Evolutionary conservation across 2,888 invertebrate species (phyloP).

Genomic region (Imbricaverruca yamaguchii): DNA sequence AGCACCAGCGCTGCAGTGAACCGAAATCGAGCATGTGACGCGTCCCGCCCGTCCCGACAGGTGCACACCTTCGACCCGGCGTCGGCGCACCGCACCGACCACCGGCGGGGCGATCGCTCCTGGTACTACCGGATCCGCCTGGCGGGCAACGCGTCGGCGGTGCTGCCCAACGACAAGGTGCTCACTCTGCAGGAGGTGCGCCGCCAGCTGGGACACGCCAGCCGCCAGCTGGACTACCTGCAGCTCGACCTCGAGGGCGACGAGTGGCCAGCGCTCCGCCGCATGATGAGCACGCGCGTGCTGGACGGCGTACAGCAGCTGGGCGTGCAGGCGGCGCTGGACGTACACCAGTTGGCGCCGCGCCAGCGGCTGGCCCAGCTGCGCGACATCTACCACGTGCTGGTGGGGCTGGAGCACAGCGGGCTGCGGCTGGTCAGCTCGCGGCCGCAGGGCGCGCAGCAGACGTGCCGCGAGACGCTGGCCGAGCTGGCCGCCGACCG

Average conservation of each 20-base stretch:
- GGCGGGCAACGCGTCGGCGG: conserved; percentile 14
- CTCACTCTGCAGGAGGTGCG: conserved; percentile 1
- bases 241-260: conserved; percentile 18
- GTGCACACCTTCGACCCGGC: conserved; percentile 7
- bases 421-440: conserved; percentile 17
- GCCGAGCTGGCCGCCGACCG: neutral
- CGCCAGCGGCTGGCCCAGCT: conserved; percentile 2
- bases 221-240: conserved; percentile 10
- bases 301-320: conserved; percentile 5
- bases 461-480: neutral
- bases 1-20: no score
- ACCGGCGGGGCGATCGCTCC: neutral
- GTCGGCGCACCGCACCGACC: neutral
- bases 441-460: neutral
- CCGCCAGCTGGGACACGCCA: neutral
- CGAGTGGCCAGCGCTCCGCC: conserved; percentile 12
- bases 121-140: neutral
- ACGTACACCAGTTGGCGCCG: neutral
- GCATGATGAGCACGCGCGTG: conserved; percentile 9
- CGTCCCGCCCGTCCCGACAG: neutral
- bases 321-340: neutral
- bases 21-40: no score
- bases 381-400: conserved; percentile 3
- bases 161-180: conserved; percentile 6
- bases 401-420: conserved; percentile 17